phyloP scores from a whole-genome alignment of 2,797 vertebrate species.

The Tenualosa ilisha region DNA sequence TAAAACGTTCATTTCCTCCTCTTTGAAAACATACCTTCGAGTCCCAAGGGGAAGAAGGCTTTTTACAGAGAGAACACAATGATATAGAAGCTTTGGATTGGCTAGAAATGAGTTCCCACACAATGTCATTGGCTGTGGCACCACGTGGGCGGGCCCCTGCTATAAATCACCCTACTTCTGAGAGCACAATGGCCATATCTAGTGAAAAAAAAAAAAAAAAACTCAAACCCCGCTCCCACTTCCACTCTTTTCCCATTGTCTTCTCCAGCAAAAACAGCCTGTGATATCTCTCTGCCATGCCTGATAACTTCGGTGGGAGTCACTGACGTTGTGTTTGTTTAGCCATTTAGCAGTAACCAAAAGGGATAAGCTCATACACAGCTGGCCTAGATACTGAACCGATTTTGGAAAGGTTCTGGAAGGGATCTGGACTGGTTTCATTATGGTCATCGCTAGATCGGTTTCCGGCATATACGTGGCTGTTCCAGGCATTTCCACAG shows the following conservation, averaged over 20 bases:
- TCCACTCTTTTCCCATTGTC: constrained; percentile 66
- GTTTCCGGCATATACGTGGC: not conserved
- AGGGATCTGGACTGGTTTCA: not conserved
- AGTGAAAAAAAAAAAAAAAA: constrained; percentile 18
- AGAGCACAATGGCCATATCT: constrained; percentile 66
- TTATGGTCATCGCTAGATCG: not conserved
- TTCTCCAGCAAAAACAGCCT: constrained; percentile 74
- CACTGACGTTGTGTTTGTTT: constrained; percentile 69
- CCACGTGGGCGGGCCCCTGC: constrained; percentile 38
- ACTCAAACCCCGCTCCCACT: constrained; percentile 40
- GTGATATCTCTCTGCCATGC: constrained; percentile 62
- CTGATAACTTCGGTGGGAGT: constrained; percentile 62
- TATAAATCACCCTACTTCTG: constrained; percentile 64
- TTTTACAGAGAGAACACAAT: constrained; percentile 53
- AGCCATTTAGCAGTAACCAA: constrained; percentile 63
- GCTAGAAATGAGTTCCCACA: constrained; percentile 67
- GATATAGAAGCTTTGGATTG: constrained; percentile 50
- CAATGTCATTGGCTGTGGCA: constrained; percentile 52
- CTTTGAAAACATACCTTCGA: constrained; percentile 63
- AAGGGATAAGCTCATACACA: constrained; percentile 49
- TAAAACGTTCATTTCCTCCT: constrained; percentile 56
- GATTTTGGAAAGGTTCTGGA: not conserved
- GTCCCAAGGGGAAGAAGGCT: constrained; percentile 51
- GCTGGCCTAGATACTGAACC: not conserved
- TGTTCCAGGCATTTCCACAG: not conserved